Percentiles rank a stretch among this genome's conserved stretches.
Conservation (phyloP, 2,797 vertebrate species). For the Hemibagrus guttatus region DNA sequence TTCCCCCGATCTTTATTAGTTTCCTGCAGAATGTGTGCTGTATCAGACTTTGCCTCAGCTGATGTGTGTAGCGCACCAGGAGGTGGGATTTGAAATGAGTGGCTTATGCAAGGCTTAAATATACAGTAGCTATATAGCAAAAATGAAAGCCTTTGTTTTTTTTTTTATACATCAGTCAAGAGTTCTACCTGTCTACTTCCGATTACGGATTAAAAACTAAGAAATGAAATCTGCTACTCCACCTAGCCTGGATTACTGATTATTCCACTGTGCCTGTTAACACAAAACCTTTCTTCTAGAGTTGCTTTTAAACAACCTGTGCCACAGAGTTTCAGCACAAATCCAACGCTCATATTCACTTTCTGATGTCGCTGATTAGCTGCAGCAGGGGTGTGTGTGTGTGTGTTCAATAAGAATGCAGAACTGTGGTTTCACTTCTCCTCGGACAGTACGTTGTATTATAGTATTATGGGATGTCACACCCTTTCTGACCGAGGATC, state of each 20-base stretch:
- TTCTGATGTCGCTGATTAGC: not conserved
- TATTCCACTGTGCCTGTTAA: not conserved
- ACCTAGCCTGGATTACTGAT: not conserved
- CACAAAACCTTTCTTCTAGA: not conserved
- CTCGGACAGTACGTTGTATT: not conserved
- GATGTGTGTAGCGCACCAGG: not conserved
- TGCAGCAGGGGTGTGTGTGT: constrained; percentile 1
- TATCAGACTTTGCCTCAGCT: not conserved
- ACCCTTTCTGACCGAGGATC: constrained; percentile 41
- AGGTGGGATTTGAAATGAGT: not conserved
- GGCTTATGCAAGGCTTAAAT: not conserved
- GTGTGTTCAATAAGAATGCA: constrained; percentile 10
- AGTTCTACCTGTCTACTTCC: not conserved
- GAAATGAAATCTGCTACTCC: constrained; percentile 3
- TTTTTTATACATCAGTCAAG: not conserved
- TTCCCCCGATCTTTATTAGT: not conserved
- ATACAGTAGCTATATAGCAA: too few relatives aligned
- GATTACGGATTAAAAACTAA: not conserved
- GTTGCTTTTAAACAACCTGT: not conserved
- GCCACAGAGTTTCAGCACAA: not conserved
- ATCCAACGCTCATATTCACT: not conserved
- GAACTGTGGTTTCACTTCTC: not conserved
- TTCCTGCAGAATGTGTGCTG: not conserved
- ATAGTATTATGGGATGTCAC: constrained; percentile 34
- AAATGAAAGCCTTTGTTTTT: not conserved